Evolutionary conservation across 2,113 vertebrate genomes (phyloP).

Genomic region (Lontra canadensis): DNA sequence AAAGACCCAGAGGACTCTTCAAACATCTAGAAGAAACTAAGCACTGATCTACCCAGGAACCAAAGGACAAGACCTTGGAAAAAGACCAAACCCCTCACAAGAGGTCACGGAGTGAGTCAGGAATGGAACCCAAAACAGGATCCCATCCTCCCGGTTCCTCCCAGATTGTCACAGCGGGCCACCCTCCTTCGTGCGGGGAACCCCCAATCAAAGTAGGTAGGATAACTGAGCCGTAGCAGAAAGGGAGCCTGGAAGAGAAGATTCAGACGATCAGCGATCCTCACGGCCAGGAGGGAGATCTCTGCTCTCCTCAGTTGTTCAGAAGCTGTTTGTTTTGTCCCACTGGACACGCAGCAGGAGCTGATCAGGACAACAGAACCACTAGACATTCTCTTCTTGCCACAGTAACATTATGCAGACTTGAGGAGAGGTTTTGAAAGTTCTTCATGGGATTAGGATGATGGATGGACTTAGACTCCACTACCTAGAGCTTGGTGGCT

Average conservation of each 20-base stretch:
- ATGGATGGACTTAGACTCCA: not conserved
- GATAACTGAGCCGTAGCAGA: not conserved
- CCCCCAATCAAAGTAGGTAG: not conserved
- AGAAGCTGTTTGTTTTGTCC: not conserved
- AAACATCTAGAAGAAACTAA: not conserved
- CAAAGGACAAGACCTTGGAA: not conserved
- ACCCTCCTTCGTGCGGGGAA: not conserved
- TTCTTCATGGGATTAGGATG: fast-evolving
- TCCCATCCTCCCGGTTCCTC: not conserved
- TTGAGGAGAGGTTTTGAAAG: not conserved
- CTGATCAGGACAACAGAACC: not conserved
- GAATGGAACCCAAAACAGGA: not conserved
- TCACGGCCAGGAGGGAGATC: not conserved
- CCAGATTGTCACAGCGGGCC: not conserved
- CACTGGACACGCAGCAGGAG: fast-evolving
- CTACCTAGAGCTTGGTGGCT: not conserved
- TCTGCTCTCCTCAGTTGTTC: fast-evolving
- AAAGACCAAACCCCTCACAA: not conserved
- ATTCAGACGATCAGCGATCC: fast-evolving
- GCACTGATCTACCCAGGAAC: not conserved
- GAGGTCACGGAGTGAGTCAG: not conserved
- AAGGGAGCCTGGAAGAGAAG: not conserved
- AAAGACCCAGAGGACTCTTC: not conserved
- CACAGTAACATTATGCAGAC: not conserved
- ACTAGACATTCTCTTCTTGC: not conserved